phyloP scores from a whole-genome alignment of 1,140 invertebrate genomes.

The Choristoneura fumiferana region DNA sequence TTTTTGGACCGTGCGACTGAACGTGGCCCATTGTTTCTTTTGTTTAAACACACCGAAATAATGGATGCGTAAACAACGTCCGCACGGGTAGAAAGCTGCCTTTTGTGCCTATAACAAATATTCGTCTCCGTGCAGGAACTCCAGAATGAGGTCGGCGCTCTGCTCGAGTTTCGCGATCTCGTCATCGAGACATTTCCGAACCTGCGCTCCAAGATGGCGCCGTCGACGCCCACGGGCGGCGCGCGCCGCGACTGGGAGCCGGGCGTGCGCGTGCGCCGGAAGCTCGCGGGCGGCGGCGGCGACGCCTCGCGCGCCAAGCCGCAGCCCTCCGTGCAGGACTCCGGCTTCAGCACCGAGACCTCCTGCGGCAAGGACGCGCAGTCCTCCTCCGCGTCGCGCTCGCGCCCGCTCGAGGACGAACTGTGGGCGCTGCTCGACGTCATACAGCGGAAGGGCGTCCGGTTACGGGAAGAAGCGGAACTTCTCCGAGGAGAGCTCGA shows the following conservation, averaged over 20 bases:
- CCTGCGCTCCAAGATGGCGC: conserved; percentile 87
- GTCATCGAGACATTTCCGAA: conserved; percentile 95
- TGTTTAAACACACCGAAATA: background rate
- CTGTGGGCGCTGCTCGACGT: conserved; percentile 91
- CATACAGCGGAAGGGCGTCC: conserved; percentile 88
- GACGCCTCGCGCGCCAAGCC: conserved; percentile 80
- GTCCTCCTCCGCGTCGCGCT: conserved; percentile 75
- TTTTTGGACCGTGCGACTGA: conserved; percentile 1
- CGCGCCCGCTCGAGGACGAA: conserved; percentile 84
- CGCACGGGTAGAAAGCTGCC: background rate
- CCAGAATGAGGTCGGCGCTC: conserved; percentile 93
- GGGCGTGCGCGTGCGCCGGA: conserved; percentile 86
- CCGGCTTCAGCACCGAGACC: conserved; percentile 91
- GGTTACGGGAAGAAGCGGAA: conserved; percentile 84
- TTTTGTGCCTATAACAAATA: background rate
- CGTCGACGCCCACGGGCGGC: conserved; percentile 68
- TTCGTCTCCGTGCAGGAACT: conserved; percentile 82
- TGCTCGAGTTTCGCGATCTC: conserved; percentile 93
- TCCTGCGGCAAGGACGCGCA: conserved; percentile 87
- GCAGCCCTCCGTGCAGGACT: conserved; percentile 88
- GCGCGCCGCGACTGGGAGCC: conserved; percentile 85
- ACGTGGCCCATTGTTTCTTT: background rate
- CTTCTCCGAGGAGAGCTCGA: conserved; percentile 73
- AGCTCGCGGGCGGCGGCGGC: conserved; percentile 80
- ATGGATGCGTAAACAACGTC: background rate